phyloP scores from a whole-genome alignment of 1,140 invertebrate genomes.

The Macrostomum lignano region DNA sequence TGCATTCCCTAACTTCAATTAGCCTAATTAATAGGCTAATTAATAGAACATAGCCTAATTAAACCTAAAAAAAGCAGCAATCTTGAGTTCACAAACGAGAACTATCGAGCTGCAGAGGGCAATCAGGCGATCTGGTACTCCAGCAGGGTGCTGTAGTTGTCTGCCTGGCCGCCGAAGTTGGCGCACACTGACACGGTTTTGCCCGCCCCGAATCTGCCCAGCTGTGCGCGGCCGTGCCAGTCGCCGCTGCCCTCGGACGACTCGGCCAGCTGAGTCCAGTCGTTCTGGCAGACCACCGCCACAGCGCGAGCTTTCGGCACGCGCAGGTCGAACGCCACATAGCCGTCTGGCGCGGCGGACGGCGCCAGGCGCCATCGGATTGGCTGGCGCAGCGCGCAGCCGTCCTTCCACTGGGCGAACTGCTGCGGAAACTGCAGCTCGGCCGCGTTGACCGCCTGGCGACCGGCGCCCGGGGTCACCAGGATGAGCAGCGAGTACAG shows the following conservation, averaged over 20 bases:
- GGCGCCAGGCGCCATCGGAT: slow-evolving; percentile 11
- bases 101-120: too few species aligned
- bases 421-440: slow-evolving; percentile 26
- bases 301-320: slow-evolving; percentile 18
- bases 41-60: too few species aligned
- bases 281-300: slow-evolving; percentile 16
- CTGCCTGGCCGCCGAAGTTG: slow-evolving; percentile 17
- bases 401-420: slow-evolving; percentile 28
- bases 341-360: slow-evolving; percentile 11
- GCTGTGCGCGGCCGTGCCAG: slow-evolving; percentile 11
- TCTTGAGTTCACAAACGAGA: too few species aligned
- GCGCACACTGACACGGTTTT: slow-evolving; percentile 18
- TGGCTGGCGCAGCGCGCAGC: slow-evolving; percentile 21
- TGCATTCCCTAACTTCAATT: too few species aligned
- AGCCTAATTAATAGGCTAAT: too few species aligned
- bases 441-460: too few species aligned
- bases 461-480: too few species aligned
- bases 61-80: too few species aligned
- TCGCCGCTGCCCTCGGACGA: slow-evolving; percentile 11
- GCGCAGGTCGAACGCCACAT: slow-evolving; percentile 10
- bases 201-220: slow-evolving; percentile 8
- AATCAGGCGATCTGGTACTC: slow-evolving; percentile 15
- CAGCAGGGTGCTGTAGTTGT: slow-evolving; percentile 19
- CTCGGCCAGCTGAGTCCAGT: slow-evolving; percentile 20
- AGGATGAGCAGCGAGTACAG: too few species aligned